Evolutionary conservation across 2,113 vertebrate species (phyloP), one percentile per base, ranked within the genome.

Genomic region (Clupea harengus): DNA sequence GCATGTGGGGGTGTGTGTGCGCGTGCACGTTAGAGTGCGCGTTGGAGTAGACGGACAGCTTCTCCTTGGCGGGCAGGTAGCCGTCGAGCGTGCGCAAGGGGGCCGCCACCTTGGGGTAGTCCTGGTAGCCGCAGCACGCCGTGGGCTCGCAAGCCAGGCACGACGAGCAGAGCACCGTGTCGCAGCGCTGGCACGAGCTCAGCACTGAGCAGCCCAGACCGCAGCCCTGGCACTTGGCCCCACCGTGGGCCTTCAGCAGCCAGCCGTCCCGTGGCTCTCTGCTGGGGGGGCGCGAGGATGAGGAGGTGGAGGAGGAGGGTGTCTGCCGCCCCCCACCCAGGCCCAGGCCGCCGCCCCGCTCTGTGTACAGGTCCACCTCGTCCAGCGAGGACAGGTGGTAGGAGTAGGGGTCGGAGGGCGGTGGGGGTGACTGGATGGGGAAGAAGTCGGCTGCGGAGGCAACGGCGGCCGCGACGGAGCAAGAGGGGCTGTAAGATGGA

Each of bases 291-390:
- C 94, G 90, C 3, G 72, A 78, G 3, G 72, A 78, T 2, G 72
- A 78, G 10, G 72, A 28, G 9, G 28, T 11, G 50, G 67, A 28
- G 25, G 67, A 75, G 50, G 94, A 95, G 0, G 94, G 92, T 15
- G 92, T 94, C 89, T 95, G 95, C 67, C 72, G 72, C 1, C 72
- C 72, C 28, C 93, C 90, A 28, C 93, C 93, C 18, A 60, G 54
- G 20, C 20, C 18, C 54, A 60, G 20, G 72, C 93, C 91, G 0
- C 91, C 88, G 0, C 98, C 98, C 0, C 96, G 93, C 85, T 99
- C 98, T 0, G 98, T 98, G 90, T 99, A 99, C 45, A 99, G 94
- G 92, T 99, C 98, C 67, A 99, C 95, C 67, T 99, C 98, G 47
- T 99, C 98, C 93, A 98, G 95, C 81, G 97, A 93, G 8, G 97